Evolutionary conservation across 2,113 vertebrate genomes (phyloP).

Genomic region (Ailurus styani): DNA sequence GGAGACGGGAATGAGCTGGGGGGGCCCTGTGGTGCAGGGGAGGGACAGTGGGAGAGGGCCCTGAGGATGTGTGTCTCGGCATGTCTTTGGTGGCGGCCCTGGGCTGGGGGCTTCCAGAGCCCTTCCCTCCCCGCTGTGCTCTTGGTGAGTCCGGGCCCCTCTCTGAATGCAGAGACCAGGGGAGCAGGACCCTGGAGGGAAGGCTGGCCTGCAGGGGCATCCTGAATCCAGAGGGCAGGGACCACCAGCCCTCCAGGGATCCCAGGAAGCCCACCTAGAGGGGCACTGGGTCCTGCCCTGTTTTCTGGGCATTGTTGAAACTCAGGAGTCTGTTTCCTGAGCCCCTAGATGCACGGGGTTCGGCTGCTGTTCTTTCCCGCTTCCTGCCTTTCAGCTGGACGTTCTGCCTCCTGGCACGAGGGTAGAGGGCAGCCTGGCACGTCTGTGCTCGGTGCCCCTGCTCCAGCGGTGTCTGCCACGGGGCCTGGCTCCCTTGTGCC

Average conservation of each 20-base stretch:
- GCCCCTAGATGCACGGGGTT: neutral
- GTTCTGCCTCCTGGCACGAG: neutral
- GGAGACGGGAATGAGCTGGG: neutral
- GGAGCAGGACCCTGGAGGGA: neutral
- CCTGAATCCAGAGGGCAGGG: neutral
- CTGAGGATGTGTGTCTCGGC: neutral
- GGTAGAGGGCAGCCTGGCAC: neutral
- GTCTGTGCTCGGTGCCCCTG: neutral
- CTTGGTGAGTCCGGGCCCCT: neutral
- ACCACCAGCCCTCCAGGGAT: neutral
- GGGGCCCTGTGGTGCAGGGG: neutral
- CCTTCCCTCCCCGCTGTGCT: neutral
- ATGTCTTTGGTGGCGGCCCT: neutral
- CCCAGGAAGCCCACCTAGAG: neutral
- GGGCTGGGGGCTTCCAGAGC: neutral
- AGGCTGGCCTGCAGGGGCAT: neutral
- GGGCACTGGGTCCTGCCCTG: accelerated
- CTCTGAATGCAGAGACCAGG: neutral
- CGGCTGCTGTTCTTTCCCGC: neutral
- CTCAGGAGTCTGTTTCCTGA: neutral
- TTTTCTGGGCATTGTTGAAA: neutral
- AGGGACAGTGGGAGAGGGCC: neutral
- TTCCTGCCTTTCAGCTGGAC: neutral
- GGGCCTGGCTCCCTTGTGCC: neutral
- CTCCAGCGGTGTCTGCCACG: accelerated